A percentile compares a stretch with the other conserved stretches of the same genome.
phyloP scores from a whole-genome alignment of 2,113 vertebrate genomes.

The Onychorhynchus coronatus region DNA sequence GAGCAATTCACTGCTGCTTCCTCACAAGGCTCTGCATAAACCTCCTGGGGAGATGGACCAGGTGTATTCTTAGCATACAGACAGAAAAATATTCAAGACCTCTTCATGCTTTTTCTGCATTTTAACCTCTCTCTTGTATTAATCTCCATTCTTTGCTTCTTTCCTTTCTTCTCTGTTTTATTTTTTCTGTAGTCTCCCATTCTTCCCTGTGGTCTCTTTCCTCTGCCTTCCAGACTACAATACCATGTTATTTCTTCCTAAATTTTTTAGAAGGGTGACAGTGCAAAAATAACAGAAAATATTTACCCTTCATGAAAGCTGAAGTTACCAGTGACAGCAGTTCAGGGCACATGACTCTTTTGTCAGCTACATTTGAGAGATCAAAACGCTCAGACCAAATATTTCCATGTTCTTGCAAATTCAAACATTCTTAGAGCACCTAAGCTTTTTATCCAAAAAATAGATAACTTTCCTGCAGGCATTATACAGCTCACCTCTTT shows the following conservation, averaged over 20 bases:
- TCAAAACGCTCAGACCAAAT: not conserved
- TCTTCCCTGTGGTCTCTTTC: not conserved
- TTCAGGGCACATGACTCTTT: not conserved
- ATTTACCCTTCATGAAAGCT: not conserved
- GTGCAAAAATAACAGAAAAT: not conserved
- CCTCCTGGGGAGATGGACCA: not conserved
- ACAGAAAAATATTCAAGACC: not conserved
- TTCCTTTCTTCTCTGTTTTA: not conserved
- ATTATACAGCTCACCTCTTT: not conserved
- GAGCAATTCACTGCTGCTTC: not conserved
- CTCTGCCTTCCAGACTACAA: not conserved
- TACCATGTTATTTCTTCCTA: not conserved
- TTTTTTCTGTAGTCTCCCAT: not conserved
- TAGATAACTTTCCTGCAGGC: not conserved
- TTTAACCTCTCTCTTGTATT: not conserved
- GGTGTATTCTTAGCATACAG: not conserved
- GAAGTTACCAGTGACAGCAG: not conserved
- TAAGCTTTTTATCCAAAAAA: not conserved
- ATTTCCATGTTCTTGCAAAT: not conserved
- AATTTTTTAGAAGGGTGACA: not conserved
- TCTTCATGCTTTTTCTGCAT: not conserved
- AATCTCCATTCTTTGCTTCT: not conserved
- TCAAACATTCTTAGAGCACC: not conserved
- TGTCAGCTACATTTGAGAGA: rapidly evolving
- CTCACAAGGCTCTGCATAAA: not conserved